Percentiles rank a stretch among this genome's conserved stretches.
phyloP scores from a whole-genome alignment of 2,888 invertebrate genomes.

The Dichetophora obliterata region DNA sequence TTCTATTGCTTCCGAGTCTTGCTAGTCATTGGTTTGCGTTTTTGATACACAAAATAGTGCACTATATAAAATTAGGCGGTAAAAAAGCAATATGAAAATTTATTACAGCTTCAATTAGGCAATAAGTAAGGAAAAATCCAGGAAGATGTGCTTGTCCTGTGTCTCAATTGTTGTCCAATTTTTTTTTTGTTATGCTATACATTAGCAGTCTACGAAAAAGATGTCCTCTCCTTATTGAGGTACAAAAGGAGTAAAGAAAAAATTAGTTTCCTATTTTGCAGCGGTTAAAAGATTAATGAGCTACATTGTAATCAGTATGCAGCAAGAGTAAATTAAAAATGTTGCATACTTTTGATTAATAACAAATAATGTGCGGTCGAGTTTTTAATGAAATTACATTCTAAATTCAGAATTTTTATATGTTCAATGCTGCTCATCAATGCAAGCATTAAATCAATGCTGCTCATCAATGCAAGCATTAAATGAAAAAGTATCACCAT shows the following conservation, averaged over 20 bases:
- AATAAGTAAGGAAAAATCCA: neutral
- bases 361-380: too few species aligned
- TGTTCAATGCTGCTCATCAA: too few species aligned
- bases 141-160: neutral
- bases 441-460: too few species aligned
- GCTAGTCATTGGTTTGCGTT: too few species aligned
- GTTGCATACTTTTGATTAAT: too few species aligned
- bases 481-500: too few species aligned
- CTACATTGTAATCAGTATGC: neutral
- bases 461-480: too few species aligned
- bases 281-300: constrained; percentile 8
- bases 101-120: constrained; percentile 24
- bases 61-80: too few species aligned
- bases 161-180: neutral
- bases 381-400: too few species aligned
- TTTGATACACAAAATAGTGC: too few species aligned
- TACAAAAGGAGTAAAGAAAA: neutral
- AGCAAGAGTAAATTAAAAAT: neutral
- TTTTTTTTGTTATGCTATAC: neutral
- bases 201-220: neutral
- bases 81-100: constrained; percentile 5
- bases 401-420: too few species aligned
- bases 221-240: neutral
- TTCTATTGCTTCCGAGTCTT: too few species aligned
- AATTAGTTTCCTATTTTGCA: neutral